Percentiles rank a stretch among this genome's conserved stretches.
Evolutionary conservation across 2,113 vertebrate species (phyloP).

Genomic region (Alosa alosa): DNA sequence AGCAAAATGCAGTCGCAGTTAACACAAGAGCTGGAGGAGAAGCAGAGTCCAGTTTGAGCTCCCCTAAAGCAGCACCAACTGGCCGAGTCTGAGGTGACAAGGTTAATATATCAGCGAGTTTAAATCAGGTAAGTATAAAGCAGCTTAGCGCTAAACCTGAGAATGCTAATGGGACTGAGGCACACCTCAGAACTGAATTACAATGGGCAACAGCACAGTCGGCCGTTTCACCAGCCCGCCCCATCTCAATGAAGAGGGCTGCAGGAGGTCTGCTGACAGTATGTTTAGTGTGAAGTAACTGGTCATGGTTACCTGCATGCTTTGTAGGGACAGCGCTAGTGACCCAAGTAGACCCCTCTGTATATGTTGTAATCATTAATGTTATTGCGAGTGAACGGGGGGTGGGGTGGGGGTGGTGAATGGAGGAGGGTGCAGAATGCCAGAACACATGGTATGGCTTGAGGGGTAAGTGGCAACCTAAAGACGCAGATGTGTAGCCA

Average conservation of each 20-base stretch:
- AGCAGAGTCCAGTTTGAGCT: neutral
- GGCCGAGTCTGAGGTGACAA: neutral
- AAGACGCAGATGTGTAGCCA: neutral
- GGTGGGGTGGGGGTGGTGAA: neutral
- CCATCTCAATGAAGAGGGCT: neutral
- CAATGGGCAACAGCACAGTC: neutral
- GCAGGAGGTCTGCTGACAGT: neutral
- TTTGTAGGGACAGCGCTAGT: neutral
- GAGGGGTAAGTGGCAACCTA: neutral
- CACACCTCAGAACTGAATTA: neutral
- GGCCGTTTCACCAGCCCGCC: neutral
- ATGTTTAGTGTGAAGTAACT: neutral
- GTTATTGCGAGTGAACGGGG: neutral
- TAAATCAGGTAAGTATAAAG: neutral
- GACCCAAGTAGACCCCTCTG: neutral
- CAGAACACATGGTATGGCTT: neutral
- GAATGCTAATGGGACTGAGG: neutral
- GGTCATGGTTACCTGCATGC: neutral
- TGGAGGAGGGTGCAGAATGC: neutral
- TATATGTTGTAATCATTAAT: neutral
- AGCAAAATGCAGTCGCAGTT: neutral
- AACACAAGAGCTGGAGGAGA: neutral
- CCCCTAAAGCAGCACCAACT: neutral
- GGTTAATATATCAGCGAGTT: neutral
- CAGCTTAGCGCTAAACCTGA: neutral